Percentiles rank a stretch among this genome's conserved stretches.
phyloP scores from a whole-genome alignment of 2,888 invertebrate genomes.

The Morpho helenor region DNA sequence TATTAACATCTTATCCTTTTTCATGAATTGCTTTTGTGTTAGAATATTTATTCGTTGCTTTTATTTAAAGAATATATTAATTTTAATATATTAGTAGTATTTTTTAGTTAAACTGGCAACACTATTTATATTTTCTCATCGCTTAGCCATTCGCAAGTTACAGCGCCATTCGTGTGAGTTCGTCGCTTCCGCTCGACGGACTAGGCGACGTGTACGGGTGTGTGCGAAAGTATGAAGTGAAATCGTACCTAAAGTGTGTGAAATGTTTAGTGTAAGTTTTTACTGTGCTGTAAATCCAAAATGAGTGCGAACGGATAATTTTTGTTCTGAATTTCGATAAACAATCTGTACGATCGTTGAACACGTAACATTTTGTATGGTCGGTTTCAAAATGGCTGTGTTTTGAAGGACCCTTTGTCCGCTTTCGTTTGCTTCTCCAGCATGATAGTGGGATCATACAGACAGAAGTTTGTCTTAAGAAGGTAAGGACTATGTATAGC shows the following conservation, averaged over 20 bases:
- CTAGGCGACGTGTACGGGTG: slow-evolving; percentile 73
- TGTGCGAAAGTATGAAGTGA: slow-evolving; percentile 78
- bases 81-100: not conserved
- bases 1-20: too few species aligned
- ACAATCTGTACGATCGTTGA: slow-evolving; percentile 56
- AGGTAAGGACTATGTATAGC: slow-evolving; percentile 74
- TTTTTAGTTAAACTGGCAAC: slow-evolving; percentile 39
- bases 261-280: slow-evolving; percentile 76
- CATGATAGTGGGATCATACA: slow-evolving; percentile 84
- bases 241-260: slow-evolving; percentile 75
- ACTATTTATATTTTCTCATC: slow-evolving; percentile 27
- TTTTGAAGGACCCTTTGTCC: slow-evolving; percentile 84
- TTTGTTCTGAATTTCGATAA: slow-evolving; percentile 42
- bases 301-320: slow-evolving; percentile 76
- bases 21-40: too few species aligned
- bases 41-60: too few species aligned
- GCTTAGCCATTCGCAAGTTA: slow-evolving; percentile 37
- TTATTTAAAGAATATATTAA: too few species aligned
- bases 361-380: slow-evolving; percentile 74
- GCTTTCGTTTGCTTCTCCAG: slow-evolving; percentile 81
- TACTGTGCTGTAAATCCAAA: slow-evolving; percentile 68
- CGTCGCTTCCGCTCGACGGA: slow-evolving; percentile 67
- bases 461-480: slow-evolving; percentile 80
- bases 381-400: slow-evolving; percentile 85
- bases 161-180: slow-evolving; percentile 56